Percentiles rank a stretch among this genome's conserved stretches.
Conservation (phyloP, 1,140 invertebrate species). For the Cotesia glomerata region DNA sequence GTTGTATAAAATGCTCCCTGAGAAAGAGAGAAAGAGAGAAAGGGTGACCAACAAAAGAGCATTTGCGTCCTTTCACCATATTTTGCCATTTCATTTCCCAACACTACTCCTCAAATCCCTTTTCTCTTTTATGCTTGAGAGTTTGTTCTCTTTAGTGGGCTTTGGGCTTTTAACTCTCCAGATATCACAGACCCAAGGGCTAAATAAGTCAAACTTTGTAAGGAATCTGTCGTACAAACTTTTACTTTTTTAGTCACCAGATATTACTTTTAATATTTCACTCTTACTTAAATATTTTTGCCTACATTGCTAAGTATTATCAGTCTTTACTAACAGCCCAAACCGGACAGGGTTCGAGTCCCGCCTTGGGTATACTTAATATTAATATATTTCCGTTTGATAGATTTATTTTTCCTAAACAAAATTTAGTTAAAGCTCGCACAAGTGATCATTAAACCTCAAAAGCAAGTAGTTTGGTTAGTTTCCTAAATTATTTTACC, state of each 20-base stretch:
- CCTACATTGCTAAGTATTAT: too few relatives aligned
- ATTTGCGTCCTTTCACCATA: slow-evolving; percentile 57
- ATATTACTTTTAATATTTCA: too few relatives aligned
- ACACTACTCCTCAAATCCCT: not conserved
- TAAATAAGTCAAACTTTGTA: slow-evolving; percentile 60
- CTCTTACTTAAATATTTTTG: too few relatives aligned
- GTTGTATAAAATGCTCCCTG: too few relatives aligned
- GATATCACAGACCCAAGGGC: slow-evolving; percentile 20
- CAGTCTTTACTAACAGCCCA: too few relatives aligned
- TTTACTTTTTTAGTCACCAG: slow-evolving; percentile 43
- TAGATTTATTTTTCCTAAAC: too few relatives aligned
- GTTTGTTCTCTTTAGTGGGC: not conserved
- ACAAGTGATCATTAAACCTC: not conserved
- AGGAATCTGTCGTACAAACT: slow-evolving; percentile 52
- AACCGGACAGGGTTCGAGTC: too few relatives aligned
- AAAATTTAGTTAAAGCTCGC: not conserved
- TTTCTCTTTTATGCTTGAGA: not conserved
- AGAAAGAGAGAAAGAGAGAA: slow-evolving; percentile 1
- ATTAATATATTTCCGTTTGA: too few relatives aligned
- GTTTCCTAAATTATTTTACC: slow-evolving; percentile 38
- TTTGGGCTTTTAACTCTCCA: too few relatives aligned
- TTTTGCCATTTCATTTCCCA: slow-evolving; percentile 36
- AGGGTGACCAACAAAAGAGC: slow-evolving; percentile 54
- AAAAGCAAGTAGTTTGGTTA: too few relatives aligned
- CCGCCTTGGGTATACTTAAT: too few relatives aligned